A percentile compares a stretch with the other conserved stretches of the same genome.
Conservation (phyloP, 2,888 invertebrate genomes). For the Onchidella celtica region DNA sequence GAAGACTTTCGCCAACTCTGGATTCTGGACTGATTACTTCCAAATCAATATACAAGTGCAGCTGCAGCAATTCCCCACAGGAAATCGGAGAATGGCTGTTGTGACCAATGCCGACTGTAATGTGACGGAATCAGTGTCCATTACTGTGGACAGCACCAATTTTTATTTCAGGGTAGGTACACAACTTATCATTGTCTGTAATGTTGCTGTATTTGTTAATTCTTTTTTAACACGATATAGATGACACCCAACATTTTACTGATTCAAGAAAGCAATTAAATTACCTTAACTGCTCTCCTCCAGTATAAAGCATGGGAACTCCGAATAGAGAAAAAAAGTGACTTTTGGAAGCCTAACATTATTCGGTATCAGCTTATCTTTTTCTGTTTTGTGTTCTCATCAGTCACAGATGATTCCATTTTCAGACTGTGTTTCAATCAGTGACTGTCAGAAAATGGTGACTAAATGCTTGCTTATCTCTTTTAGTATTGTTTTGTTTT, state of each 20-base stretch:
- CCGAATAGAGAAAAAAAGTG: too few relatives aligned
- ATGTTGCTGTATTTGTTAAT: background rate
- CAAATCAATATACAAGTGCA: constrained; percentile 45
- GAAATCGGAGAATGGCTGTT: constrained; percentile 37
- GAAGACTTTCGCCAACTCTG: constrained; percentile 51
- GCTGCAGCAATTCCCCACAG: background rate
- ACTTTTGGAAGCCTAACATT: too few relatives aligned
- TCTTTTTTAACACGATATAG: background rate
- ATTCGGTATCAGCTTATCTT: too few relatives aligned
- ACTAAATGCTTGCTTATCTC: too few relatives aligned
- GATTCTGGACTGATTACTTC: constrained; percentile 52
- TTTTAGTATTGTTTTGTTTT: too few relatives aligned
- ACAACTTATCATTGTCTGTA: background rate
- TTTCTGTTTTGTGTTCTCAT: too few relatives aligned
- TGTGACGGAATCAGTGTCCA: constrained; percentile 46
- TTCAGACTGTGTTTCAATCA: too few relatives aligned
- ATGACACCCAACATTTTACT: background rate
- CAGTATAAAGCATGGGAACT: too few relatives aligned
- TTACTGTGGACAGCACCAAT: constrained; percentile 43
- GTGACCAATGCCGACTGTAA: constrained; percentile 56
- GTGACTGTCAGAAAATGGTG: too few relatives aligned
- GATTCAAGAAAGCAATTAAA: background rate
- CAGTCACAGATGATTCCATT: too few relatives aligned
- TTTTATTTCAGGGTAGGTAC: constrained; percentile 49
- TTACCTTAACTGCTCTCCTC: background rate